Conservation (phyloP, 2,113 vertebrate genomes). For the Albula glossodonta region DNA sequence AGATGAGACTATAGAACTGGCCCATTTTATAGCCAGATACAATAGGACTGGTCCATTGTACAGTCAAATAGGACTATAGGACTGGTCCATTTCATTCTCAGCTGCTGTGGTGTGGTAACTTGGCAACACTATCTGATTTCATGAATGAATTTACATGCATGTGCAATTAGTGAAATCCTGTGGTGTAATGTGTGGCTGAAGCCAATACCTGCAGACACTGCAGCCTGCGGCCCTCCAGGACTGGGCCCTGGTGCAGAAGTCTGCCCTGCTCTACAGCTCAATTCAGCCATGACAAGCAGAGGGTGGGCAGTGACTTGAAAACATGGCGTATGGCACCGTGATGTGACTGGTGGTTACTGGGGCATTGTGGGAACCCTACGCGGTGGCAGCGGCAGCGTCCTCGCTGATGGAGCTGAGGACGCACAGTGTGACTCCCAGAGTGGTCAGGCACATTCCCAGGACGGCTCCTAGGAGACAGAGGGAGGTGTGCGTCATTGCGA, state of each 20-base stretch:
- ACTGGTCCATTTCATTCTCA: too few relatives aligned
- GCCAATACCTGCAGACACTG: too few relatives aligned
- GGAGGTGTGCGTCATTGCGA: not conserved
- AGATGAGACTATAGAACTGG: too few relatives aligned
- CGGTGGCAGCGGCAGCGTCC: slow-evolving; percentile 7
- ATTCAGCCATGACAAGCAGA: not conserved
- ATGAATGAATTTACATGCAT: too few relatives aligned
- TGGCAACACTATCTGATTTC: too few relatives aligned
- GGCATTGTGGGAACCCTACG: not conserved
- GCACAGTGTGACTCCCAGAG: slow-evolving; percentile 79
- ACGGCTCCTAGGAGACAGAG: slow-evolving; percentile 70
- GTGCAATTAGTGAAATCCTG: too few relatives aligned
- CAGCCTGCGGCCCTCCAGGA: not conserved
- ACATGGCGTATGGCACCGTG: not conserved
- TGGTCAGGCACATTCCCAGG: slow-evolving; percentile 80
- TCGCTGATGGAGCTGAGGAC: slow-evolving; percentile 69
- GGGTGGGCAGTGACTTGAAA: not conserved
- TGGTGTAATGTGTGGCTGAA: too few relatives aligned
- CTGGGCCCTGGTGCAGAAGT: not conserved
- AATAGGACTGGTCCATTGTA: too few relatives aligned
- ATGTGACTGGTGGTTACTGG: not conserved
- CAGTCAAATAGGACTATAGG: too few relatives aligned
- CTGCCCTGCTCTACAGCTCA: not conserved
- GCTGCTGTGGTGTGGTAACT: too few relatives aligned
- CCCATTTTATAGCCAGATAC: too few relatives aligned